phyloP scores from a whole-genome alignment of 2,797 vertebrate genomes.

The Phataginus tetradactyla region DNA sequence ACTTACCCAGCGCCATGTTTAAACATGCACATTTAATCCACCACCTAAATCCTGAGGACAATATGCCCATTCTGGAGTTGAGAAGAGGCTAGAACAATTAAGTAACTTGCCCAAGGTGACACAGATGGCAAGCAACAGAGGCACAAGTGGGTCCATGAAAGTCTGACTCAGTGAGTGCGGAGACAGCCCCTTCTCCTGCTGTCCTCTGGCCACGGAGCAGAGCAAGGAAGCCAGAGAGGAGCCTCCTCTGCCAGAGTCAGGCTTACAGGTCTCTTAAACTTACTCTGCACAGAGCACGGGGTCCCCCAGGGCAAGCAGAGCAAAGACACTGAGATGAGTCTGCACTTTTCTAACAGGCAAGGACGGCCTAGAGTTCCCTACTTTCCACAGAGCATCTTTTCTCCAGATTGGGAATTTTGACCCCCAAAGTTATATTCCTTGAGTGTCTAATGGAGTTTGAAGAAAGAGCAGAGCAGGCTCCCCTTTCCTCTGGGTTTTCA shows the following conservation, averaged over 20 bases:
- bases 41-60: background rate
- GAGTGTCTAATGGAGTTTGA: background rate
- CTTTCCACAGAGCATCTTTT: background rate
- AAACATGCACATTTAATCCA: background rate
- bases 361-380: background rate
- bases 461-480: background rate
- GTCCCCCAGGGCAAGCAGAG: rapidly evolving
- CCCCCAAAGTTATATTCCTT: background rate
- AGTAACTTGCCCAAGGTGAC: background rate
- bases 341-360: background rate
- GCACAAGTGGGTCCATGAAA: background rate
- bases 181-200: background rate
- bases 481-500: background rate
- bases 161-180: background rate
- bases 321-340: background rate
- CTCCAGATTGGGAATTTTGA: background rate
- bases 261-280: rapidly evolving
- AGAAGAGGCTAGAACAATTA: background rate
- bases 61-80: background rate
- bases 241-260: too few relatives aligned
- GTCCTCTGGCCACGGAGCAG: background rate
- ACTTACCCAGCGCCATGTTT: background rate
- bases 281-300: rapidly evolving
- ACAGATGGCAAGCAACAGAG: background rate
- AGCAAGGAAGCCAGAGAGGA: rapidly evolving